A percentile compares a stretch with the other conserved stretches of the same genome.
Conservation (phyloP, 2,113 vertebrate genomes). For the Cinclus mexicanus region DNA sequence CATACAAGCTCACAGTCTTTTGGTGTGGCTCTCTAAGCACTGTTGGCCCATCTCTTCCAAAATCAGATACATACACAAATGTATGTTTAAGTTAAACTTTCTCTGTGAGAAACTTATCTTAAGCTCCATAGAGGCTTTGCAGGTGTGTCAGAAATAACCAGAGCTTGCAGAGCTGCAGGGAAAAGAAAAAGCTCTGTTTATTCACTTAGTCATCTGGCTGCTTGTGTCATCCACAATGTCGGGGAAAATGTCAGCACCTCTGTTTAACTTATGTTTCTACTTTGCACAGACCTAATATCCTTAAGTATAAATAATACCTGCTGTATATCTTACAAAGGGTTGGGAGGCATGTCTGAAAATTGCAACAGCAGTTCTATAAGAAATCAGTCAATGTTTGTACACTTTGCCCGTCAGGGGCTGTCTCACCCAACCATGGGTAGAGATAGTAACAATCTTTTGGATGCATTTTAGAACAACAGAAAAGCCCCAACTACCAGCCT, state of each 20-base stretch:
- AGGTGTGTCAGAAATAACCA: slow-evolving; percentile 28
- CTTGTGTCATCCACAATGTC: background rate
- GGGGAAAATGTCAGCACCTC: slow-evolving; percentile 17
- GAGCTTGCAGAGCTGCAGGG: background rate
- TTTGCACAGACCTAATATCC: background rate
- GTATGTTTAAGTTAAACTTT: slow-evolving; percentile 2
- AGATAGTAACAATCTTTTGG: background rate
- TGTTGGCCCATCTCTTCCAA: background rate
- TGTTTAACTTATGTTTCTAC: slow-evolving; percentile 19
- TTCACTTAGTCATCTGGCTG: slow-evolving; percentile 22
- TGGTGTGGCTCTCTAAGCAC: background rate
- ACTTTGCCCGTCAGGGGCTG: background rate
- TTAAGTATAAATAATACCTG: slow-evolving; percentile 19
- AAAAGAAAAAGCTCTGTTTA: slow-evolving; percentile 26
- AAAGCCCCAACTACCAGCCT: background rate
- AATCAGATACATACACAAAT: background rate
- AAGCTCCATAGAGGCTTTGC: slow-evolving; percentile 16
- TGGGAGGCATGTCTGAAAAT: background rate
- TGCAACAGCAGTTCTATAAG: background rate
- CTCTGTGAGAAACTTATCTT: background rate
- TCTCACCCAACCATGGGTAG: background rate
- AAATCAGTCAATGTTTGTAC: background rate
- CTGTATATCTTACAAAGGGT: background rate
- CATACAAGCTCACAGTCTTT: background rate
- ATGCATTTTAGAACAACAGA: background rate